Evolutionary conservation across 2,888 invertebrate species (phyloP), one percentile per base, ranked within the genome.

Genomic region (Caenorhabditis imperialis): DNA sequence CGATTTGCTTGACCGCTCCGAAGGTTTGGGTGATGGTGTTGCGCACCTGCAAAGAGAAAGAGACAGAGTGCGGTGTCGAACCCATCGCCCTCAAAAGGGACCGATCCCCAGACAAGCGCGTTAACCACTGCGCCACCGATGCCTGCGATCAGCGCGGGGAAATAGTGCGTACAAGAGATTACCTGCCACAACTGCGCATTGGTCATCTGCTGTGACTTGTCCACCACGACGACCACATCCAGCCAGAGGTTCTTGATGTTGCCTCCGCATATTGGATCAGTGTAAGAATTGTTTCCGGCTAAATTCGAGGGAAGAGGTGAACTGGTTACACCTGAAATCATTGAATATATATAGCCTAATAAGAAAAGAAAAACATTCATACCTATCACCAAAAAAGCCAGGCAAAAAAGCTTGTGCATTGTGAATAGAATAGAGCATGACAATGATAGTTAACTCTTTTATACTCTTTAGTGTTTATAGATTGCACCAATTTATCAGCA

Each of bases 241-340:
- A 72, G 25, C 72, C 72, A 72, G 2, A 65, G 30, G 27, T 72
- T 72, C 27, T 54, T 48, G n/a, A 70, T 55, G 33, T 70, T 55
- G 35, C 54, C 54, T 7, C 20, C 35, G 33, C 48, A 48, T 3
- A 12, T 8, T 48, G 25, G 10, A 14, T 48, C 48, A 7, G 6
- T 10, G 10, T 40, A 14, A 10, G 40, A 14, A 40, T 10, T n/a
- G 35, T 10, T 12, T 33, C 8, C 35, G 7, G 35, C 35, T 33
- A 12, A 33, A n/a, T n/a, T n/a, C n/a, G n/a, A n/a, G n/a, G 10
- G 30, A 30, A 30, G 5, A 7, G 30, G 30, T 10, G 30, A 30
- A 5, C 30, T 10, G 5, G 14, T 7, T 12, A 12, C 8, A 40
- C n/a, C 16, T n/a, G 25, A 30, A 30, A 20, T 50, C 3, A 20